phyloP scores from a whole-genome alignment of 1,140 invertebrate species.

The Pseudomyrmex sp. region DNA sequence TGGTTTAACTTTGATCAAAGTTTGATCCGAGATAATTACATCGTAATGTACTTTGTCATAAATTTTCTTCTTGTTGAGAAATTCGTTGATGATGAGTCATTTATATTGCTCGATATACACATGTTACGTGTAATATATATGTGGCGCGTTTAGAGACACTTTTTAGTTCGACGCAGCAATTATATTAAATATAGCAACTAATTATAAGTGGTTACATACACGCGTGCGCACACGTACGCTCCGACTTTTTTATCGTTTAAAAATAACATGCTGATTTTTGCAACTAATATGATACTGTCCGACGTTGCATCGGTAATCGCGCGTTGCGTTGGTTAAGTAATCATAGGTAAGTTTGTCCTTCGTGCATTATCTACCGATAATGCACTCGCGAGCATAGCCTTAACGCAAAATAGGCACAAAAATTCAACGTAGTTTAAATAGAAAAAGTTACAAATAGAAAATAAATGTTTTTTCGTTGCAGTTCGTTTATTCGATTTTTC shows the following conservation, averaged over 20 bases:
- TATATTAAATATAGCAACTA: no score
- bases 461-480: neutral
- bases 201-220: neutral
- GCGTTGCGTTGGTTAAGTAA: slow-evolving; percentile 65
- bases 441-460: neutral
- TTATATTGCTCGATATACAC: neutral
- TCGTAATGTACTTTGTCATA: neutral
- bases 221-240: neutral
- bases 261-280: slow-evolving; percentile 46
- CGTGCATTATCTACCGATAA: slow-evolving; percentile 69
- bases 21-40: neutral
- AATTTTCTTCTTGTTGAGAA: neutral
- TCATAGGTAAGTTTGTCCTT: slow-evolving; percentile 71
- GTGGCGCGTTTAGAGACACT: neutral
- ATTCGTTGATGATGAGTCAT: neutral
- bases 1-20: neutral
- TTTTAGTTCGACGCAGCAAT: no score
- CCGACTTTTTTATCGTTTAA: slow-evolving; percentile 63
- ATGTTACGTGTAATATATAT: neutral
- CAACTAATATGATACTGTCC: slow-evolving; percentile 36
- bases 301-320: slow-evolving; percentile 49
- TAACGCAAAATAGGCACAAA: slow-evolving; percentile 42
- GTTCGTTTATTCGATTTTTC: neutral
- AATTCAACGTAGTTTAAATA: slow-evolving; percentile 41
- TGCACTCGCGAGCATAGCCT: slow-evolving; percentile 17